These are phyloP conservation scores for Caenorhabditis zanzibari DNA, from an alignment of 2,888 invertebrate species.

Conservation along the genomic window DNA sequence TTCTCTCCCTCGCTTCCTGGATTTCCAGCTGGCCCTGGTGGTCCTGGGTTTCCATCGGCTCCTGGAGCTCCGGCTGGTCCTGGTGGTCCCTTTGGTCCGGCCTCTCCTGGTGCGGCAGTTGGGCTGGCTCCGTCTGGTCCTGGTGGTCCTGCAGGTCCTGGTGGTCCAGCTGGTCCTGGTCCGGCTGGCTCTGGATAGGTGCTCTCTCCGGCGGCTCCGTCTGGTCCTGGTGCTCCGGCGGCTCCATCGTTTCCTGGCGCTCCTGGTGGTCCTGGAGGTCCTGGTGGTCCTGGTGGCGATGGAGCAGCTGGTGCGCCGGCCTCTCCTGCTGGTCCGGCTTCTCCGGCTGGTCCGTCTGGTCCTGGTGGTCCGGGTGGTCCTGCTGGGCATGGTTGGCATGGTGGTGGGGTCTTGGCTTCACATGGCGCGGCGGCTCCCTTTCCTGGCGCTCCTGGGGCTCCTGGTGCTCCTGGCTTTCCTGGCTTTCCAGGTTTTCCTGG, in stretches of 20 bases:
- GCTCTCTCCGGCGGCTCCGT: constrained; percentile 60
- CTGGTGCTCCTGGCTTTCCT: constrained; percentile 71
- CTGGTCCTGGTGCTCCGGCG: constrained; percentile 61
- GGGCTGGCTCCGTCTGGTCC: constrained; percentile 67
- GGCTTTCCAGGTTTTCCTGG: constrained; percentile 67
- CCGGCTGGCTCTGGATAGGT: constrained; percentile 56
- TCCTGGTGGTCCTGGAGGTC: constrained; percentile 69
- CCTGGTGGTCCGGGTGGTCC: constrained; percentile 71
- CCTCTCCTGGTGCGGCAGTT: constrained; percentile 60
- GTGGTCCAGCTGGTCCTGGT: constrained; percentile 66
- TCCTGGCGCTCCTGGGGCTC: constrained; percentile 74
- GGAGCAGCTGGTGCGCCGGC: constrained; percentile 71
- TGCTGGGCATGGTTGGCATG: constrained; percentile 69
- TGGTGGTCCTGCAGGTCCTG: constrained; percentile 65
- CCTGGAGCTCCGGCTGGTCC: constrained; percentile 67
- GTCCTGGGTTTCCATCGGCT: constrained; percentile 66
- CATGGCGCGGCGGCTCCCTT: constrained; percentile 62
- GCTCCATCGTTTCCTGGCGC: constrained; percentile 61
- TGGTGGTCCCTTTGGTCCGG: constrained; percentile 68
- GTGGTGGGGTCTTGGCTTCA: constrained; percentile 61
- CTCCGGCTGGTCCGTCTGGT: constrained; percentile 72
- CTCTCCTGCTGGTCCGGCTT: constrained; percentile 61
- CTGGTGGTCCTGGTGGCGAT: constrained; percentile 71
- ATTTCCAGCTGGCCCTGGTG: constrained; percentile 68
- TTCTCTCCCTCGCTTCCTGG: constrained; percentile 47